Conservation (phyloP, 2,113 vertebrate species). For the Nycticorax nycticorax region DNA sequence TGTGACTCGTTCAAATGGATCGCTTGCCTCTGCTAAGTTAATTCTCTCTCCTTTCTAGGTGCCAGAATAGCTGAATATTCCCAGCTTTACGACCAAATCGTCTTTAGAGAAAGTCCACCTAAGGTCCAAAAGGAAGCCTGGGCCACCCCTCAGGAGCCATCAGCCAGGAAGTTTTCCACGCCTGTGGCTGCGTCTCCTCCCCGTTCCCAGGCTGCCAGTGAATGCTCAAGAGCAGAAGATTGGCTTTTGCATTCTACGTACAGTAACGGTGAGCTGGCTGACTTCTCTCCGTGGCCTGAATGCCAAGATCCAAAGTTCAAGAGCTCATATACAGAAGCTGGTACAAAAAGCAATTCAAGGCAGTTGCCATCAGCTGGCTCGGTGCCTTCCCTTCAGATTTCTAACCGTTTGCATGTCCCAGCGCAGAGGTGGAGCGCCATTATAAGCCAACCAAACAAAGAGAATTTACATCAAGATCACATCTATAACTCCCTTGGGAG, state of each 20-base stretch:
- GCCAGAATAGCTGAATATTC: slow-evolving; percentile 98
- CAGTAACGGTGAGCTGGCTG: slow-evolving; percentile 88
- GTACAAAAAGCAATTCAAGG: slow-evolving; percentile 61
- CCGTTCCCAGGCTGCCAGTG: slow-evolving; percentile 29
- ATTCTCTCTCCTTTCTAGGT: slow-evolving; percentile 75
- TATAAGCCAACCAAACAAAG: slow-evolving; percentile 81
- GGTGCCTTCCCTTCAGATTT: slow-evolving; percentile 82
- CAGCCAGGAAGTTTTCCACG: slow-evolving; percentile 62
- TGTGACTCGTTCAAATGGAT: neutral
- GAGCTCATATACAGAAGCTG: slow-evolving; percentile 22
- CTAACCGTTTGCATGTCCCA: slow-evolving; percentile 65
- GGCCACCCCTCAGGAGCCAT: slow-evolving; percentile 48
- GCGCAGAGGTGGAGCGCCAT: slow-evolving; percentile 85
- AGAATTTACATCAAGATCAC: slow-evolving; percentile 76
- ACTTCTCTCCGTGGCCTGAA: slow-evolving; percentile 79
- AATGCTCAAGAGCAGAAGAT: slow-evolving; percentile 77
- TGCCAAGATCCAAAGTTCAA: slow-evolving; percentile 66
- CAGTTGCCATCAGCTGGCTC: slow-evolving; percentile 79
- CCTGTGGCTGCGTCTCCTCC: slow-evolving; percentile 64
- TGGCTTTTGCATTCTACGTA: slow-evolving; percentile 90
- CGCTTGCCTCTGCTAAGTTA: neutral
- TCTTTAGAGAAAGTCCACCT: slow-evolving; percentile 82
- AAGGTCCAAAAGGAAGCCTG: slow-evolving; percentile 70
- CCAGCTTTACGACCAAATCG: slow-evolving; percentile 94
- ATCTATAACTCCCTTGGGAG: slow-evolving; percentile 85